Evolutionary conservation across 92 coral and sea anemone genomes (phyloP).

Genomic region (Plumapathes pennacea): DNA sequence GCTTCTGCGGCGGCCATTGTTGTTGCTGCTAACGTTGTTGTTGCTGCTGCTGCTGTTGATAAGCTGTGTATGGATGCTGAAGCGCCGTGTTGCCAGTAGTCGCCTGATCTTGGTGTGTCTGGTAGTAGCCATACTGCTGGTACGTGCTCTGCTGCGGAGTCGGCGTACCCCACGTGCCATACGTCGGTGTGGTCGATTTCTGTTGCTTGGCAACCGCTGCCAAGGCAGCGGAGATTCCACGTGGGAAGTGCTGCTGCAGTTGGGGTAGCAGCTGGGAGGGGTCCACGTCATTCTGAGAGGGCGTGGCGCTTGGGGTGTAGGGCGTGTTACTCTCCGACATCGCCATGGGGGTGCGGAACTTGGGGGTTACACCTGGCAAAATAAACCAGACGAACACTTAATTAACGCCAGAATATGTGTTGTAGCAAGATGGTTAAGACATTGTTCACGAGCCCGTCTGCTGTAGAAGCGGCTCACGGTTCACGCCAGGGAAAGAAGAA

Average conservation of each 20-base stretch:
- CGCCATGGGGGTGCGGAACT: conserved; percentile 68
- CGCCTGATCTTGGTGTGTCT: conserved; percentile 82
- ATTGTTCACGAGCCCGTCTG: too few species aligned
- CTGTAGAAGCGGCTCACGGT: too few species aligned
- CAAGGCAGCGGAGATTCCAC: conserved; percentile 70
- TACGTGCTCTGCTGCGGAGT: conserved; percentile 32
- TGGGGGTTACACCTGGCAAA: conserved; percentile 81
- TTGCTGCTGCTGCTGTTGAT: conserved; percentile 40
- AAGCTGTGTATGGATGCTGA: conserved; percentile 55
- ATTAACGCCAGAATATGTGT: too few species aligned
- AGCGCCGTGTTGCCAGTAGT: conserved; percentile 51
- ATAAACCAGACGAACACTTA: too few species aligned
- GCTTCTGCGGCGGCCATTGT: conserved; percentile 9
- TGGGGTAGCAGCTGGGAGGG: conserved; percentile 86
- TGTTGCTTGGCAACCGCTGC: conserved; percentile 75
- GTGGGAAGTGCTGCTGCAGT: conserved; percentile 85
- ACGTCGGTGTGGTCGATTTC: conserved; percentile 25
- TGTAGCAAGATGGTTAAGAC: too few species aligned
- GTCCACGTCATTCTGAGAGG: conserved; percentile 78
- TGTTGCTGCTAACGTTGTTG: background rate
- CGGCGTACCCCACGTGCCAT: conserved; percentile 39
- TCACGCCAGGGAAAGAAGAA: too few species aligned
- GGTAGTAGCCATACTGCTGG: conserved; percentile 96
- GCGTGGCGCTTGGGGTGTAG: conserved; percentile 95
- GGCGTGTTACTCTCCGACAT: conserved; percentile 96